phyloP scores from a whole-genome alignment of 2,797 vertebrate genomes.

The Loriculus beryllinus region DNA sequence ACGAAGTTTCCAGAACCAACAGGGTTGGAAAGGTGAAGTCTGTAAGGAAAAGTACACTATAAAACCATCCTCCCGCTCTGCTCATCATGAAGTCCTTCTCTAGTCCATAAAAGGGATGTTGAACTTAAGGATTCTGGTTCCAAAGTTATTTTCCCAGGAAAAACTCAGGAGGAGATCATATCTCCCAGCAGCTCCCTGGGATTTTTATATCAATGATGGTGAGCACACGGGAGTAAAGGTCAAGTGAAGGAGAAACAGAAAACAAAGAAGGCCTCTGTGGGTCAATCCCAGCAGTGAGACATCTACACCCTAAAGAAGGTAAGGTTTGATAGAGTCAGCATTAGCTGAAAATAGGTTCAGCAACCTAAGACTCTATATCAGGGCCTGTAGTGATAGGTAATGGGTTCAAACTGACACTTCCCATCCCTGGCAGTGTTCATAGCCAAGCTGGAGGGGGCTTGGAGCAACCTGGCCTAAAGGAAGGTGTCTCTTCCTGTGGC shows the following conservation, averaged over 20 bases:
- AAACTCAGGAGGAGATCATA: neutral
- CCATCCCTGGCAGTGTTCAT: neutral
- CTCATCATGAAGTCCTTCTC: neutral
- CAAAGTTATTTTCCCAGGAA: neutral
- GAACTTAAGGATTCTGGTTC: neutral
- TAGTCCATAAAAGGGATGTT: accelerated
- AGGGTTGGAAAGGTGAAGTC: neutral
- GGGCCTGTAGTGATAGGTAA: neutral
- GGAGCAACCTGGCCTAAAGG: neutral
- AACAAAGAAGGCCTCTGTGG: neutral
- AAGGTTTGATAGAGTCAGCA: accelerated
- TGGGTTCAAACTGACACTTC: neutral
- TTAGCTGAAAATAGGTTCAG: neutral
- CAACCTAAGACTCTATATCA: neutral
- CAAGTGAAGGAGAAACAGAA: neutral
- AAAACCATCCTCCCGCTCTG: neutral
- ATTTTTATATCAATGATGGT: neutral
- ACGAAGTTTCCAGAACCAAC: neutral
- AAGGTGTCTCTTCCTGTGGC: neutral
- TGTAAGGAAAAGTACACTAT: neutral
- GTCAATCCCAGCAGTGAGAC: neutral
- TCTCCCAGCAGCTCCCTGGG: neutral
- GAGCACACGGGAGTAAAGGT: neutral
- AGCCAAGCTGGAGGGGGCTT: neutral
- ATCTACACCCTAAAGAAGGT: neutral